Evolutionary conservation across 2,113 vertebrate genomes (phyloP), one percentile per base, ranked within the genome.

Genomic region (Odocoileus virginianus): DNA sequence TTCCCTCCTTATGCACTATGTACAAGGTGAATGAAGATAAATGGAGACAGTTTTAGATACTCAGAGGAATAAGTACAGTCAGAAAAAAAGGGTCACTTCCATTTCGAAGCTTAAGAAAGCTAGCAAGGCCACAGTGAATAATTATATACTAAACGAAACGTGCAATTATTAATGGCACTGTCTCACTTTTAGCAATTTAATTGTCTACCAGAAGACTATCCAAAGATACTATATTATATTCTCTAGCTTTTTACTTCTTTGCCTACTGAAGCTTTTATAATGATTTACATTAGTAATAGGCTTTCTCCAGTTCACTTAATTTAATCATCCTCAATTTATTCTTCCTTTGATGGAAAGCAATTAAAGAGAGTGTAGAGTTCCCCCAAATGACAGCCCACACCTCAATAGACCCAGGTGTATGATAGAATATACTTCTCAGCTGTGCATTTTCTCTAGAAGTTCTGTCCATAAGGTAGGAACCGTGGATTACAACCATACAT

Each of bases 271-370:
- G 97, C 97, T 97, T 98, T 98, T 98, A 98, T 95, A 97, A 97
- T 98, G 97, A 98, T 98, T 98, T 98, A 97, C 97, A 97, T 98
- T 98, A 98, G 97, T 95, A 98, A 98, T 98, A 93, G 94, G 78
- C 91, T 98, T 96, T 97, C 97, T 94, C n/a, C 52, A 97, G 91
- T 97, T 97, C 96, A 96, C 82, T 97, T 97, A 96, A 97, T 98
- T 97, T 97, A 98, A 97, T 98, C 97, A 95, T 97, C 95, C 93
- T 98, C 78, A 98, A 96, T 95, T 97, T 95, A 91, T 92, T 90
- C 97, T 95, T 94, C 61, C 78, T 98, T 97, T 97, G 96, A 96
- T 97, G 60, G 97, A 97, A 98, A 89, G 79, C 83, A 95, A 96
- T 98, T 97, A 95, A 95, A 79, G 30, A 89, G 55, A 95, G 23